Base-by-base conservation (phyloP, 2,797 vertebrate genomes). In the Neosilurus mollespiculum region DNA sequence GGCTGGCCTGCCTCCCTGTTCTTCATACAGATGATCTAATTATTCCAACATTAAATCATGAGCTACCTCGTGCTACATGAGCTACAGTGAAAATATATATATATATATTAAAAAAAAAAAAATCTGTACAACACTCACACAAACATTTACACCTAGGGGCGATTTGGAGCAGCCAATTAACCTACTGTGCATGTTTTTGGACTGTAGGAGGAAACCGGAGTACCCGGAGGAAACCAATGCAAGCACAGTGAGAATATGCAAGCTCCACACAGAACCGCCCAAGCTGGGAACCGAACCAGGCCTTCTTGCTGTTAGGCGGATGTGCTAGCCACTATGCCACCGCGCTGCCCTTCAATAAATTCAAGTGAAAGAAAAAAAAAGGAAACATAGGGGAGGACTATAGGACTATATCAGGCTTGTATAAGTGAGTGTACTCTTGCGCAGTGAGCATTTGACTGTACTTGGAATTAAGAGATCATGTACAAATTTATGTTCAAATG, bases 21-120 rank as follows among this genome's bases (percentile, higher is more conserved):
- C 90, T 92, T 91, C 90, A 91, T 87, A 93, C 92, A 93, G 92
- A 93, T 92, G 81, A 91, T 93, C 90, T 92, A 92, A 94, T 94
- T 93, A 94, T 94, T 93, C 89, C 87, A 86, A 88, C 90, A 92
- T 90, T 92, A 83, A 84, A 82, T 84, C 87, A 80, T 30, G 30
- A 81, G 80, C 66, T 56, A 70, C 59, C 18, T 59, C 22, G 61
- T 37, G 54, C 76, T 78, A 30, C 37, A 53, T 18, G n/a, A 53
- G 76, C n/a, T 64, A 65, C n/a, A 12, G 12, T 24, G n/a, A 43
- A 43, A 2, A 43, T 43, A 6, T 43, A 43, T n/a, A n/a, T n/a
- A n/a, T n/a, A n/a, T n/a, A n/a, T n/a, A n/a, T n/a, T n/a, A n/a
- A n/a, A n/a, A n/a, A n/a, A n/a, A n/a, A n/a, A n/a, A n/a, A n/a